Base-by-base conservation (phyloP, 2,888 invertebrate genomes). In the Heteropelma amictum region DNA sequence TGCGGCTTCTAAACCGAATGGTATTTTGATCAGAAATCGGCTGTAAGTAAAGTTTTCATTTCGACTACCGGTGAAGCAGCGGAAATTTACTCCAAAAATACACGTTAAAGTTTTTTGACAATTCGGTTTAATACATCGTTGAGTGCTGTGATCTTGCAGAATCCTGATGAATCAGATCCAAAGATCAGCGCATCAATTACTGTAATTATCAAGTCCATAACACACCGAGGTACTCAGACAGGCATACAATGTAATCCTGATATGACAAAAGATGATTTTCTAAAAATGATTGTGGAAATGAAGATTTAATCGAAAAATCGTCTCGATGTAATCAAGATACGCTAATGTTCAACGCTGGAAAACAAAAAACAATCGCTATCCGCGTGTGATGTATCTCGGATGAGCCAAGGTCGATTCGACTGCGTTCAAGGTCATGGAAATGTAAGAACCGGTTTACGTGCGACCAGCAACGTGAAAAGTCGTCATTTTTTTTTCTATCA, bases 151-250 rank as follows among this genome's bases (percentile, higher is more conserved):
- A 49, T 28, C 33, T 38, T 21, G 7, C 21, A 70, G 45, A 51
- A 47, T 4, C 4, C 23, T 2, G 28, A 10, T 2, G 60, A 69
- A 17, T 6, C 51, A 4, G 77, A 70, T 28, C 61, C 71, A 19
- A 76, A 76, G 14, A 84, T 84, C 67, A 83, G 83, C n/a, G 80
- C 67, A 53, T 82, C 82, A 38, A 38, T 78, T 40, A 80, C 81
- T 8, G 74, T 83, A 23, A 70, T 78, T n/a, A 10, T 80, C 40
- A 83, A 82, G 51, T 78, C 78, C 8, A 70, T 83, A 65, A 81
- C 81, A 4, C 84, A 84, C 56, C 79, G 82, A 54, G 84, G 84
- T 40, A 83, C 82, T 3, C 84, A 84, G 51, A 84, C 84, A 7
- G 28, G 65, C n/a, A 82, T 84, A 76, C 80, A 79, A 10, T 84